A percentile compares a stretch with the other conserved stretches of the same genome.
These are phyloP conservation scores for Dermatemys mawii DNA, from an alignment of 2,113 vertebrate genomes.

Conservation along the genomic window DNA sequence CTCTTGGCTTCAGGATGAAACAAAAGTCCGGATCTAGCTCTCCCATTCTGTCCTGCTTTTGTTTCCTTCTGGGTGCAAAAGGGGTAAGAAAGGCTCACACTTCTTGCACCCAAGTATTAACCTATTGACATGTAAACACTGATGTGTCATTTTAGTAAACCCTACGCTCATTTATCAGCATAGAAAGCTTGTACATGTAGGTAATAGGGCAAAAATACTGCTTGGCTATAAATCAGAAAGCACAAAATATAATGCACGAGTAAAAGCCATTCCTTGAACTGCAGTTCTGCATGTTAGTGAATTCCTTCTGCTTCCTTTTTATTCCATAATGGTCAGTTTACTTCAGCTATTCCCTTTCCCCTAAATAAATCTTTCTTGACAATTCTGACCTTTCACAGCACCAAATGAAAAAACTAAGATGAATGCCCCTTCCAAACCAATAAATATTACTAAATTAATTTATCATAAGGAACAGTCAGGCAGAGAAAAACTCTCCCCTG, in stretches of 20 bases:
- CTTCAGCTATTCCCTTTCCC: not conserved
- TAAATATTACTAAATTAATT: constrained; percentile 43
- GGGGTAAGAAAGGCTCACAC: not conserved
- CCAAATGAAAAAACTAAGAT: constrained; percentile 31
- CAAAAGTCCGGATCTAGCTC: not conserved
- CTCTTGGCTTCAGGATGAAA: not conserved
- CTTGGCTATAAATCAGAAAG: not conserved
- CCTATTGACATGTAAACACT: not conserved
- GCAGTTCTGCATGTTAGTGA: not conserved
- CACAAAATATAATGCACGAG: not conserved
- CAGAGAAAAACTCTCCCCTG: not conserved
- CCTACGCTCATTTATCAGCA: not conserved
- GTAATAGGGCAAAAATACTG: not conserved
- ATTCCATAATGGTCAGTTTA: constrained; percentile 6
- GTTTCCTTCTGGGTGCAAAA: not conserved
- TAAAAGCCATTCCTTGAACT: not conserved
- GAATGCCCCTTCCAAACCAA: constrained; percentile 44
- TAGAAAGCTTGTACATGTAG: fast-evolving
- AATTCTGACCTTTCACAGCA: constrained; percentile 65
- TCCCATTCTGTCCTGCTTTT: not conserved
- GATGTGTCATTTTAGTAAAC: fast-evolving
- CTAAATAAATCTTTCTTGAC: constrained; percentile 59
- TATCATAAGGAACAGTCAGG: not conserved
- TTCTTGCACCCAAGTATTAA: not conserved
- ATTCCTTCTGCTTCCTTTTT: not conserved